These are phyloP conservation scores for Notiomystis cincta DNA, from an alignment of 2,113 vertebrate genomes.

Conservation along the genomic window DNA sequence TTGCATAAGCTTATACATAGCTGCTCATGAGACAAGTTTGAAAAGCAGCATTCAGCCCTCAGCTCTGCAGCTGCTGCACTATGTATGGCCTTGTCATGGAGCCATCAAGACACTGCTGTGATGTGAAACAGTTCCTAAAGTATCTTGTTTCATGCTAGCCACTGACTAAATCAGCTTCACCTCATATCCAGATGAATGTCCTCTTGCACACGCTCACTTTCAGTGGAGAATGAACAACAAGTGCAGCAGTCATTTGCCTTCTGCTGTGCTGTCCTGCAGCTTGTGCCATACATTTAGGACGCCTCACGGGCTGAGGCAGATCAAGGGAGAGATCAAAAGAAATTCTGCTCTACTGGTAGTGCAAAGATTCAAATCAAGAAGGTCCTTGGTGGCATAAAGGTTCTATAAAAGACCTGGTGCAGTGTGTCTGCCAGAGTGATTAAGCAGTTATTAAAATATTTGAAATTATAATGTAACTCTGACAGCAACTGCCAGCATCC, in stretches of 20 bases:
- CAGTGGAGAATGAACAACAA: background rate
- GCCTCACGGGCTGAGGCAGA: rapidly evolving
- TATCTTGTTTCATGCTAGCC: background rate
- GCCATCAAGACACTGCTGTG: background rate
- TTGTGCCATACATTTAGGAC: background rate
- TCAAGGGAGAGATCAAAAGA: background rate
- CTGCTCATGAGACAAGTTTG: background rate
- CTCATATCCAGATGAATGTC: background rate
- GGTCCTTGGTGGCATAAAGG: background rate
- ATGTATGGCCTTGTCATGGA: background rate
- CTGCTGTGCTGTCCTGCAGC: background rate
- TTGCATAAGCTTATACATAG: background rate
- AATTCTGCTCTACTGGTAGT: background rate
- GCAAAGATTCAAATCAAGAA: background rate
- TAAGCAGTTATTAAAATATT: background rate
- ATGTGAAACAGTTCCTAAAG: background rate
- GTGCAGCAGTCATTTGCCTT: background rate
- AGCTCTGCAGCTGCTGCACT: background rate
- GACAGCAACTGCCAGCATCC: background rate
- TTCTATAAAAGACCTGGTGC: background rate
- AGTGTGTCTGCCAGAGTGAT: background rate
- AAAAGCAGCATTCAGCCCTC: background rate
- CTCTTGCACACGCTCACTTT: background rate
- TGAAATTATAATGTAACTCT: background rate
- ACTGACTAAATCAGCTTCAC: background rate